Conservation (phyloP, 2,797 vertebrate genomes). For the Alauda arvensis region DNA sequence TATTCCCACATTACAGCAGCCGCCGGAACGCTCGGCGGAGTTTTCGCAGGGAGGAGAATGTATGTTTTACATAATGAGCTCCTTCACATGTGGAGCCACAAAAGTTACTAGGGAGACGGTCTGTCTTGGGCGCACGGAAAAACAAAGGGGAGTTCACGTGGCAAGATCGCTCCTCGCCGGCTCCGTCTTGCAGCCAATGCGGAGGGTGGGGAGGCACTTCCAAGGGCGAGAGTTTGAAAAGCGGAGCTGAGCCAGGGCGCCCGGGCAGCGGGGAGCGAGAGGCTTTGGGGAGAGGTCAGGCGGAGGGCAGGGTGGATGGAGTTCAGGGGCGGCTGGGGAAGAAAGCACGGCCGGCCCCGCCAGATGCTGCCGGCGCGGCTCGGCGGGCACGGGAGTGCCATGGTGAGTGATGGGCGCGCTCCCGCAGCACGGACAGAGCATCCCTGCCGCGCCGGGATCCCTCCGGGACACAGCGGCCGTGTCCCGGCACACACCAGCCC, state of each 20-base stretch:
- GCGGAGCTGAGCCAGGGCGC: neutral
- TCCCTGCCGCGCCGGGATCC: neutral
- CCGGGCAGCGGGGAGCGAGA: neutral
- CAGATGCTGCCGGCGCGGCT: conserved; percentile 30
- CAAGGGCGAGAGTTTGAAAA: conserved; percentile 11
- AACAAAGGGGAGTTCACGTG: conserved; percentile 49
- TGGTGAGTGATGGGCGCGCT: neutral
- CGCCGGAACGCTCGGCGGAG: neutral
- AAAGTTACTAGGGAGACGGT: conserved; percentile 57
- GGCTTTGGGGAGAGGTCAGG: conserved; percentile 34
- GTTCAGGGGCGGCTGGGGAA: neutral
- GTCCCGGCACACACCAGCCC: neutral
- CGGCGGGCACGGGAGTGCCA: neutral
- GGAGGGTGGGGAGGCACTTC: neutral
- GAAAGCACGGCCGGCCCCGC: neutral
- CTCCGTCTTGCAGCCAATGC: neutral
- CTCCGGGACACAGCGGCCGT: neutral
- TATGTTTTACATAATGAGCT: conserved; percentile 42
- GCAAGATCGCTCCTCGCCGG: neutral
- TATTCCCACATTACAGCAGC: neutral
- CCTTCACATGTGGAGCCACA: conserved; percentile 4
- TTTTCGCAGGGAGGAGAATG: neutral
- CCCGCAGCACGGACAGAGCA: neutral
- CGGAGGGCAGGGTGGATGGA: conserved; percentile 29
- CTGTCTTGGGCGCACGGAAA: conserved; percentile 8